Evolutionary conservation across 2,797 vertebrate species (phyloP), one percentile per base, ranked within the genome.

Genomic region (Muscicapa striata): DNA sequence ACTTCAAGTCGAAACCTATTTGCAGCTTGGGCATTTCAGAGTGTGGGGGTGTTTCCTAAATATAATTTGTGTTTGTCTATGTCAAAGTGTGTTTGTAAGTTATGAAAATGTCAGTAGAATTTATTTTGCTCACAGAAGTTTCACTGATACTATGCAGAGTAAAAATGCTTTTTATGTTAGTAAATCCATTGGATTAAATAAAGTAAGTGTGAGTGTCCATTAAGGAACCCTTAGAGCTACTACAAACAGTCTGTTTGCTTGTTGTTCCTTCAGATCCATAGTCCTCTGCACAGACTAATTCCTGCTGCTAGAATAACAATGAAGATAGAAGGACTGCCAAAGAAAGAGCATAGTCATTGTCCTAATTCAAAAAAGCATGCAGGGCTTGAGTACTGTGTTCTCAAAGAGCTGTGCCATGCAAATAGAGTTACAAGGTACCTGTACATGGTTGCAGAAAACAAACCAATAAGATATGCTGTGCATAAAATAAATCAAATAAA

Each of bases 221-320:
- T 82, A 82, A 48, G 38, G 54, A 84, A 64, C 51, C n/a, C 49
- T 90, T 66, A 52, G 68, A 85, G 68, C 48, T 89, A 36, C 32
- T 66, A 30, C 52, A 73, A 76, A 46, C 19, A 48, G 27, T 40
- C 52, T 81, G 23, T 82, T 88, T 91, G 55, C 74, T 80, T 89
- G 70, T 72, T 85, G 61, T 83, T 94, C 55, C 63, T 36, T 93
- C 57, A 52, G 54, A 85, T 89, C 73, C 15, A 2, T 72, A 41
- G 83, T 94, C 52, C 55, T 94, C 40, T 76, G 69, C 84, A 57
- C 52, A 66, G 69, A 58, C 62, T 86, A 64, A 70, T 81, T 89
- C 38, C 38, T 88, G 58, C 84, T 94, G 45, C 84, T 95, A 59
- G 67, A 77, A 62, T 69, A 91, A 77, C 61, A 89, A 49, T 81